Conservation (phyloP, 1,140 invertebrate species). For the Reticulitermes speratus region DNA sequence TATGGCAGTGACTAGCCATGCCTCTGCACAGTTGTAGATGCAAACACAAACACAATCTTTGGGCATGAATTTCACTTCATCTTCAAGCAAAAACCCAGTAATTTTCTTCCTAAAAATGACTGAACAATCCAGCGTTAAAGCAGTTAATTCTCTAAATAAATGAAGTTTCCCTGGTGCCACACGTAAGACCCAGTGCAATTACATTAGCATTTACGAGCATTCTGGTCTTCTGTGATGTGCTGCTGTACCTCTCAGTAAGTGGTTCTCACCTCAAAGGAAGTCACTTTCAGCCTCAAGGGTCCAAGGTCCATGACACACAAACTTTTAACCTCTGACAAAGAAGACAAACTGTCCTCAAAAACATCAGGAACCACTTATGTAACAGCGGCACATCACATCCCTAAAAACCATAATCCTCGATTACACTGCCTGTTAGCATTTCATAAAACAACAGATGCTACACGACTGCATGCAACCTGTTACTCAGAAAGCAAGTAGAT, state of each 20-base stretch:
- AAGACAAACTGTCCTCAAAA: not conserved
- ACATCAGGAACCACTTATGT: no score
- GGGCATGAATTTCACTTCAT: not conserved
- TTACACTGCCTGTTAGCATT: no score
- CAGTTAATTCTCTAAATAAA: not conserved
- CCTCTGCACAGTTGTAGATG: not conserved
- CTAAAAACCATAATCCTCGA: no score
- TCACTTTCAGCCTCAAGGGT: no score
- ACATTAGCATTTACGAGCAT: not conserved
- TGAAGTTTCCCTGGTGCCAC: not conserved
- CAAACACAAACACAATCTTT: not conserved
- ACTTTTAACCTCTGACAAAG: not conserved
- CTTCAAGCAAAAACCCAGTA: not conserved
- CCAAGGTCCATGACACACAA: no score
- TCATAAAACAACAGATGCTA: no score
- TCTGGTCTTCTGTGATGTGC: no score
- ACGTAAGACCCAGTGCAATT: not conserved
- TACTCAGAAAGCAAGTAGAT: not conserved
- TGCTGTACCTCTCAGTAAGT: no score
- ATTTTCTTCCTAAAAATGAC: not conserved
- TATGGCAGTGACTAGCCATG: not conserved
- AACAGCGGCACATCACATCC: no score
- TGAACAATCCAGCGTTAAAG: not conserved
- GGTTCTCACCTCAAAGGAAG: no score
- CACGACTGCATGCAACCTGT: not conserved